Evolutionary conservation across 2,797 vertebrate genomes (phyloP), one percentile per base, ranked within the genome.

Genomic region (Acridotheres tristis): DNA sequence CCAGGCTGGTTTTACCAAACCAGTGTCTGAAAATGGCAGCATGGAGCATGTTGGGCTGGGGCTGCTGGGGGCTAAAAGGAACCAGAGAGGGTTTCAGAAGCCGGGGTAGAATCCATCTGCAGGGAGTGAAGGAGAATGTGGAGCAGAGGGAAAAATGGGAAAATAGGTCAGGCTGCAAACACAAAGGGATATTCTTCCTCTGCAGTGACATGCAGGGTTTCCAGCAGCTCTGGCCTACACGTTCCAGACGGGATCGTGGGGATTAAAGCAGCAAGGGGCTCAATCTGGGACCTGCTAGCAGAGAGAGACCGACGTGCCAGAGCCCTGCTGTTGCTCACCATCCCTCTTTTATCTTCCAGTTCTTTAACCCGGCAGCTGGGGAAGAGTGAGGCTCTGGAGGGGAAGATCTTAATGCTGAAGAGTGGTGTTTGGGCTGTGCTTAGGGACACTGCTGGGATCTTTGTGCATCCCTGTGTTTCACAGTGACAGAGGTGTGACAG

Each of bases 91-190:
- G 10, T 51, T 65, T 77, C 58, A 34, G 68, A 71, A 75, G 72
- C 22, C 26, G 61, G 9, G 30, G 11, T 40, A 50, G 67, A 78
- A 36, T 68, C 29, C 0, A 1, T 17, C 65, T 67, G 34, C 11
- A 21, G 58, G 59, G 30, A 51, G 43, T 8, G 29, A 88, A 36
- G 32, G 47, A 54, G 79, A 90, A 51, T 0, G 1, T 78, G 69
- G 61, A 85, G 18, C 75, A 75, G 57, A 57, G 0, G 2, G 62
- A 80, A 75, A 84, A 89, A 61, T 45, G 47, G 79, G 69, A 94
- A 96, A 94, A 88, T 84, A 58, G 95, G 94, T 94, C 95, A 90
- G 83, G 36, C 85, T 88, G 79, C 43, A 62, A 68, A 45, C 73
- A 96, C 91, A 96, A 92, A 94, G 88, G 63, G 58, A 34, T 75